phyloP scores from a whole-genome alignment of 2,797 vertebrate species.

The Falco concolor region DNA sequence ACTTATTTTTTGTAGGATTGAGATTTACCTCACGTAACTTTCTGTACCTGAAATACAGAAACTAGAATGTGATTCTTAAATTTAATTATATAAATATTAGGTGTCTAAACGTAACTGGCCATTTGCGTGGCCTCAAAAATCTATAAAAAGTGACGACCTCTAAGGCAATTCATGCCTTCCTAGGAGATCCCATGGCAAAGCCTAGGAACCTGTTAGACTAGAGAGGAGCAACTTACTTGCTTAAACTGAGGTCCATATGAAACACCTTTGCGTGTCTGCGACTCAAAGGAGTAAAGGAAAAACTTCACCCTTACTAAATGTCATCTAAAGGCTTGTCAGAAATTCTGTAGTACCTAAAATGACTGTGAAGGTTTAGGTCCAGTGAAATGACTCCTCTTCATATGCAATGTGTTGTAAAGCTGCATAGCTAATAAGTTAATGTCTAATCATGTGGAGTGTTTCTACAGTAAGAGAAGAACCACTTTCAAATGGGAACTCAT shows the following conservation, averaged over 20 bases:
- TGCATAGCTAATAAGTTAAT: not conserved
- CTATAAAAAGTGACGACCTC: not conserved
- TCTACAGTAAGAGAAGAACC: not conserved
- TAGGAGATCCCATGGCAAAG: not conserved
- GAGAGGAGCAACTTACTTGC: not conserved
- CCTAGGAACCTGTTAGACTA: not conserved
- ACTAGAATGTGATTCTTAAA: not conserved
- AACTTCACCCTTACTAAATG: not conserved
- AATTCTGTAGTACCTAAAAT: not conserved
- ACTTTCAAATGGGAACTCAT: not conserved
- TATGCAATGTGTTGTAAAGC: not conserved
- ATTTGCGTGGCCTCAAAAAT: not conserved
- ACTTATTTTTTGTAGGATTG: not conserved
- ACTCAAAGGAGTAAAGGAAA: not conserved
- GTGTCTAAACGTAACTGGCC: fast-evolving
- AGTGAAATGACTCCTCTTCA: not conserved
- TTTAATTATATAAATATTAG: not conserved
- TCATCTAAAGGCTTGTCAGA: not conserved
- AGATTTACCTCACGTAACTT: not conserved
- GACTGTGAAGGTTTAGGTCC: not conserved
- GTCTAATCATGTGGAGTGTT: not conserved
- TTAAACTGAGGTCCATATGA: not conserved
- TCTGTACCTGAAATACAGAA: not conserved
- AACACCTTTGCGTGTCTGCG: not conserved
- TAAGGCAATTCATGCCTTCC: not conserved